These are phyloP conservation scores for Hyalella azteca DNA, from an alignment of 2,888 invertebrate genomes.

Conservation along the genomic window DNA sequence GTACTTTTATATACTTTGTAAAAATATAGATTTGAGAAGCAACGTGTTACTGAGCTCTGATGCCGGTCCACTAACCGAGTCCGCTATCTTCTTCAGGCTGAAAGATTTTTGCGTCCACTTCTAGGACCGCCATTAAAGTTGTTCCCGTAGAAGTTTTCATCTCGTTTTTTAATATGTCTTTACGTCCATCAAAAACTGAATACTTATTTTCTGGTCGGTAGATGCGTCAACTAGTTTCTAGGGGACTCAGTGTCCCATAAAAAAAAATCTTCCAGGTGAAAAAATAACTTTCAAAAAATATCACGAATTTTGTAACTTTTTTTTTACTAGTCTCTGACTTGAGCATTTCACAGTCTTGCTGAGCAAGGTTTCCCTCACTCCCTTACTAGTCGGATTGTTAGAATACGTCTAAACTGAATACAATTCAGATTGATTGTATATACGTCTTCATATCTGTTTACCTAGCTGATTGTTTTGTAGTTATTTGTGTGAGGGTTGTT, in stretches of 20 bases:
- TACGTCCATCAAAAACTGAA: too few species aligned
- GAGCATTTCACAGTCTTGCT: neutral
- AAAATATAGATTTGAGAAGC: slow-evolving; percentile 9
- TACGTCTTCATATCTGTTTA: slow-evolving; percentile 18
- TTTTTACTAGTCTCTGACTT: slow-evolving; percentile 30
- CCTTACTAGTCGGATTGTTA: slow-evolving; percentile 22
- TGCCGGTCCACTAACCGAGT: slow-evolving; percentile 26
- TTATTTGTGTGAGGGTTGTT: slow-evolving; percentile 34
- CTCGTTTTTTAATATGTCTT: too few species aligned
- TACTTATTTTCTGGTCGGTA: too few species aligned
- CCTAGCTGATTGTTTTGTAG: slow-evolving; percentile 25
- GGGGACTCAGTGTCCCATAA: too few species aligned
- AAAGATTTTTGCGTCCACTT: slow-evolving; percentile 2
- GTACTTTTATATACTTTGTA: slow-evolving; percentile 32
- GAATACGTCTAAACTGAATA: slow-evolving; percentile 26
- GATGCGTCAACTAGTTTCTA: too few species aligned
- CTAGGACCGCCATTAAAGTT: neutral
- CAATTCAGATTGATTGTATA: slow-evolving; percentile 25
- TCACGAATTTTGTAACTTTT: too few species aligned
- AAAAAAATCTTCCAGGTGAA: too few species aligned
- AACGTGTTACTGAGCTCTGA: slow-evolving; percentile 12
- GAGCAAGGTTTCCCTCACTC: neutral
- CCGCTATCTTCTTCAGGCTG: neutral
- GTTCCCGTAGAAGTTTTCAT: slow-evolving; percentile 4
- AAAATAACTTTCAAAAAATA: too few species aligned